These are phyloP conservation scores for Coremacera marginata DNA, from an alignment of 2,888 invertebrate species.

Conservation along the genomic window DNA sequence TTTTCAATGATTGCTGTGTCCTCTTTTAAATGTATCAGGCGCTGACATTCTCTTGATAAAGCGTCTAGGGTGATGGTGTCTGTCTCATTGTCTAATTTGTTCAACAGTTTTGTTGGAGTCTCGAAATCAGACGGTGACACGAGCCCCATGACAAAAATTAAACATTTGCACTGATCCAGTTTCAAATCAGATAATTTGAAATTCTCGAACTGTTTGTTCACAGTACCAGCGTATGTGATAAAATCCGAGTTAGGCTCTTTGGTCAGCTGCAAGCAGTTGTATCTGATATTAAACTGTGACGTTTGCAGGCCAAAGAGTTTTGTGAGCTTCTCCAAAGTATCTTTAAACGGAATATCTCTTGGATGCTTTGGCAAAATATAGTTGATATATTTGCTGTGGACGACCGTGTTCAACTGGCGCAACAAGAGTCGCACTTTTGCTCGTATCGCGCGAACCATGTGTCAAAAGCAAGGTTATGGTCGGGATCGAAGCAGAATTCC, in stretches of 20 bases:
- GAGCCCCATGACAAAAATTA: no score
- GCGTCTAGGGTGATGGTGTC: no score
- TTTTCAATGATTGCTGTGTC: not conserved
- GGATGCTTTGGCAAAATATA: conserved; percentile 46
- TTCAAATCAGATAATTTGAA: conserved; percentile 37
- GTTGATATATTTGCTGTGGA: conserved; percentile 25
- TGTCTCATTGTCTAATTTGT: no score
- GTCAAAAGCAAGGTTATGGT: not conserved
- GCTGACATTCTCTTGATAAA: no score
- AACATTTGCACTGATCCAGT: no score
- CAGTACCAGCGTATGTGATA: conserved; percentile 40
- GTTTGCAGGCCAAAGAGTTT: conserved; percentile 21
- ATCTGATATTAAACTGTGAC: conserved; percentile 43
- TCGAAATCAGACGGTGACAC: no score
- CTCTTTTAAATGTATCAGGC: no score
- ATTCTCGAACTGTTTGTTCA: conserved; percentile 42
- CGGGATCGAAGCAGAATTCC: not conserved
- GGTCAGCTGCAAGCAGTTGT: conserved; percentile 44
- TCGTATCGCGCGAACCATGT: no score
- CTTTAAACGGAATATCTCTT: no score
- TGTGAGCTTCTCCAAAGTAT: no score
- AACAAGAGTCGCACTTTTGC: no score
- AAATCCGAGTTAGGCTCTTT: conserved; percentile 43
- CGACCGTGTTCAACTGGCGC: not conserved
- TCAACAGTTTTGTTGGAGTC: no score